Conservation (phyloP, 37 sponge, comb jelly and placozoan species). For the Dysidea cf. avara region DNA sequence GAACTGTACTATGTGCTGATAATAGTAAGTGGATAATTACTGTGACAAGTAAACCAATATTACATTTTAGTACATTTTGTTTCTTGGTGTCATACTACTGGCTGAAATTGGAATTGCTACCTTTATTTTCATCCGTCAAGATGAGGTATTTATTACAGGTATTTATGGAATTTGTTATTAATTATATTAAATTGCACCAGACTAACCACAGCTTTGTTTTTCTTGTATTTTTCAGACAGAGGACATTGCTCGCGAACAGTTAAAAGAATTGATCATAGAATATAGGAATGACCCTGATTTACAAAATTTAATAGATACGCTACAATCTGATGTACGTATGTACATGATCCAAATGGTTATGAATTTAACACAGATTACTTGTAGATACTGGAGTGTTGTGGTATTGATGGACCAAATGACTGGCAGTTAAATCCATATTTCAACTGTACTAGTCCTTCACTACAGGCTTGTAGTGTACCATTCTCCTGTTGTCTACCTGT, state of each 20-base stretch:
- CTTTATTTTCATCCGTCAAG: no score
- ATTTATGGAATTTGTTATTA: no score
- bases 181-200: background rate
- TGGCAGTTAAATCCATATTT: constrained; percentile 87
- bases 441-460: no score
- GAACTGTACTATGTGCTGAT: constrained; percentile 77
- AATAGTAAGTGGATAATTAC: constrained; percentile 76
- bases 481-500: constrained; percentile 85
- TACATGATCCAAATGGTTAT: background rate
- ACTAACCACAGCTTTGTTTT: background rate
- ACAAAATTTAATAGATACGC: constrained; percentile 60
- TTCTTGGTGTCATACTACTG: constrained; percentile 55
- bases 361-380: background rate
- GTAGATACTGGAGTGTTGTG: constrained; percentile 61
- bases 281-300: constrained; percentile 75
- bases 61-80: constrained; percentile 51
- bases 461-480: constrained; percentile 86
- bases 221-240: constrained; percentile 23
- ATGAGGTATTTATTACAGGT: no score
- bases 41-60: no score
- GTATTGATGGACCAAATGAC: constrained; percentile 53
- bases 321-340: constrained; percentile 58
- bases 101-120: no score
- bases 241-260: background rate
- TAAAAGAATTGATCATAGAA: constrained; percentile 7